Percentiles rank a stretch among this genome's conserved stretches.
These are phyloP conservation scores for Pogonophryne albipinna DNA, from an alignment of 2,797 vertebrate species.

Conservation along the genomic window DNA sequence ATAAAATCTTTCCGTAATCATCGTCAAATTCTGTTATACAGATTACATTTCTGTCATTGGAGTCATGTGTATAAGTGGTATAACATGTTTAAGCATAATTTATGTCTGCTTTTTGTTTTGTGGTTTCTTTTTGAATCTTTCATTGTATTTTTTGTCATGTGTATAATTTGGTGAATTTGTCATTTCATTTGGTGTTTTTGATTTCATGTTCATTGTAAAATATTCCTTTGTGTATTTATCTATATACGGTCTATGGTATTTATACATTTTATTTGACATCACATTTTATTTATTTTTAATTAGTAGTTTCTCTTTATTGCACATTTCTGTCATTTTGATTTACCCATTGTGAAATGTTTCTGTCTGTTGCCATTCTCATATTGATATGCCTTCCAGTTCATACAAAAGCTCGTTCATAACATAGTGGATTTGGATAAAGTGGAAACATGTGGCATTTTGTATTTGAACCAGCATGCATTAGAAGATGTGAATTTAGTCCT, in stretches of 20 bases:
- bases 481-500: constrained; percentile 57
- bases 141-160: constrained; percentile 15
- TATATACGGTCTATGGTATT: background rate
- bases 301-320: background rate
- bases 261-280: constrained; percentile 42
- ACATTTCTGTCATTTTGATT: constrained; percentile 16
- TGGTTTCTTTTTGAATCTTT: constrained; percentile 31
- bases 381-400: constrained; percentile 16
- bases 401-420: constrained; percentile 39
- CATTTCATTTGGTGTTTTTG: constrained; percentile 25
- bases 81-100: constrained; percentile 32
- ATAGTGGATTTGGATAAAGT: constrained; percentile 47
- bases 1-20: constrained; percentile 43
- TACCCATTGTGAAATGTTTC: constrained; percentile 29
- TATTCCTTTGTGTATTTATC: constrained; percentile 20
- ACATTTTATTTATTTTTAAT: constrained; percentile 20
- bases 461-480: constrained; percentile 39
- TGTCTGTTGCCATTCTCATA: constrained; percentile 35
- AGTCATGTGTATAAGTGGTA: background rate
- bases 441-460: constrained; percentile 44
- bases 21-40: constrained; percentile 25
- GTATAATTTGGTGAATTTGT: constrained; percentile 36
- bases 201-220: constrained; percentile 32
- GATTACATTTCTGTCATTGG: constrained; percentile 29
- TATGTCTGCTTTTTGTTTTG: constrained; percentile 25